Evolutionary conservation across 2,113 vertebrate species (phyloP).

Genomic region (Pelusios castaneus): DNA sequence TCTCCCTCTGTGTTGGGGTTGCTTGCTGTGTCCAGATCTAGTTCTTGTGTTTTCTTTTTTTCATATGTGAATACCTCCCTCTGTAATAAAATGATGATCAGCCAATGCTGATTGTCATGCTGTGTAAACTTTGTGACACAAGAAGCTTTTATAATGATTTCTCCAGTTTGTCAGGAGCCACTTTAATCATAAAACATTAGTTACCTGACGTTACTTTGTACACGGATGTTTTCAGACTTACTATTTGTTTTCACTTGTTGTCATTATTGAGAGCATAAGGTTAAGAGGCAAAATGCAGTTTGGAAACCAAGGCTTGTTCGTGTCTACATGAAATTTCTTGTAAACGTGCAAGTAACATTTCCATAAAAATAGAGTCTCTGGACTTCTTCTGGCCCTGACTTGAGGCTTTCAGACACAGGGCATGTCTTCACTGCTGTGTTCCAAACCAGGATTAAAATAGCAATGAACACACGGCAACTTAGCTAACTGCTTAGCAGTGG

Average conservation of each 20-base stretch:
- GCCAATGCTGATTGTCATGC: not conserved
- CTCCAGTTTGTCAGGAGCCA: slow-evolving; percentile 17
- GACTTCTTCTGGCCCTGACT: not conserved
- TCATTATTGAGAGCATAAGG: slow-evolving; percentile 21
- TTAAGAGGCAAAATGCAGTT: not conserved
- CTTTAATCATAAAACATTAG: slow-evolving; percentile 12
- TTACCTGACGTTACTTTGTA: not conserved
- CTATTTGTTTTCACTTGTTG: not conserved
- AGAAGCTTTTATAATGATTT: slow-evolving; percentile 38
- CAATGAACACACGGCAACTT: too few relatives aligned
- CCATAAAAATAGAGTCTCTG: not conserved
- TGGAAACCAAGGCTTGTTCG: slow-evolving; percentile 5
- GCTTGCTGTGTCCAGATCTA: not conserved
- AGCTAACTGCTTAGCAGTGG: too few relatives aligned
- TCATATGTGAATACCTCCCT: not conserved
- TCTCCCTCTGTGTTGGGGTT: not conserved
- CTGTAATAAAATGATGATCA: not conserved
- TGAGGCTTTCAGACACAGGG: not conserved
- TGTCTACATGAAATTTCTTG: not conserved
- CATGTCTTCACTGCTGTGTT: not conserved
- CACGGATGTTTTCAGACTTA: not conserved
- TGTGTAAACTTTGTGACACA: not conserved
- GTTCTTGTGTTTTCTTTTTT: not conserved
- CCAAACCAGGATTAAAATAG: not conserved
- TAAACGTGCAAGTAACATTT: not conserved